A percentile compares a stretch with the other conserved stretches of the same genome.
These are phyloP conservation scores for Nomada ferruginata DNA, from an alignment of 2,888 invertebrate species.

Conservation along the genomic window DNA sequence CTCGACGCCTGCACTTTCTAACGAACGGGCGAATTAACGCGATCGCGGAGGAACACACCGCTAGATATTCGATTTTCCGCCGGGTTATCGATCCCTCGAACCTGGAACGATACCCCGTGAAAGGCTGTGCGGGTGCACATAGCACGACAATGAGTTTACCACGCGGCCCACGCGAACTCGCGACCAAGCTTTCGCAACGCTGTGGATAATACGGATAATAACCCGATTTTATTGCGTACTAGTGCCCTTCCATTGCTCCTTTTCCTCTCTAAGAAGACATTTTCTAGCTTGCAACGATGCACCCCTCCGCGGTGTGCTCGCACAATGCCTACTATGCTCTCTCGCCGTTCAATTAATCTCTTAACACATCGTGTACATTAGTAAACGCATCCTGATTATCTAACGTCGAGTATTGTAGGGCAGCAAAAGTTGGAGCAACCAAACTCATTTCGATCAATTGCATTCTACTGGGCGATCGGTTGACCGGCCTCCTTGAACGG, in stretches of 20 bases:
- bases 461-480: too few relatives aligned
- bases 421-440: constrained; percentile 48
- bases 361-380: constrained; percentile 61
- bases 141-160: constrained; percentile 70
- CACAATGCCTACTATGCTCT: constrained; percentile 61
- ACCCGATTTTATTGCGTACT: constrained; percentile 74
- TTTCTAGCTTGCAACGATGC: constrained; percentile 61
- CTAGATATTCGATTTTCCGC: constrained; percentile 21
- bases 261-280: constrained; percentile 66
- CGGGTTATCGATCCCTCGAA: constrained; percentile 47
- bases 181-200: constrained; percentile 66
- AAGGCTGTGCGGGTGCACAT: constrained; percentile 69
- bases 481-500: too few relatives aligned
- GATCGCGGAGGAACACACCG: constrained; percentile 14
- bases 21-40: constrained; percentile 29
- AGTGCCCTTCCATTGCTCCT: constrained; percentile 67
- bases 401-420: constrained; percentile 7
- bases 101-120: constrained; percentile 43
- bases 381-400: background rate
- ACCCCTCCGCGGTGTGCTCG: constrained; percentile 42
- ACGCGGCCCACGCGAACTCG: constrained; percentile 64
- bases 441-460: background rate
- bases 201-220: constrained; percentile 73
- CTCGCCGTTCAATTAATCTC: constrained; percentile 61
- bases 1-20: constrained; percentile 21